Base-by-base conservation (phyloP, 2,888 invertebrate species). In the Eristalis intricaria region DNA sequence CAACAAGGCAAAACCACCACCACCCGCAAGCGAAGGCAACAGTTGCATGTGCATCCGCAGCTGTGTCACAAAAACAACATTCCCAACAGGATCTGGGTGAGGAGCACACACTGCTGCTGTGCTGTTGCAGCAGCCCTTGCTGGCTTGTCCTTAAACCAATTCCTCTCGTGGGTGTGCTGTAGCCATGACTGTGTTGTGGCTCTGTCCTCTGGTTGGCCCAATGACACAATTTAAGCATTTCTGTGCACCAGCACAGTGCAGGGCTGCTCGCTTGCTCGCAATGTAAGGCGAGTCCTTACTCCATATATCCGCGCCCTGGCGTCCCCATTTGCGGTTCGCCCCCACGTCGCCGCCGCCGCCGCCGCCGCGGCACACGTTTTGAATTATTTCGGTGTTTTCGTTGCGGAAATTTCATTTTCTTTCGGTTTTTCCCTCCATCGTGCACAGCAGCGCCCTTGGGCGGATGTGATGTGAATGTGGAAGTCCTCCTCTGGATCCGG, bases 321-420 rank as follows among this genome's bases (percentile, higher is more conserved):
- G 11, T 11, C 69, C n/a, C 50, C 5, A 68, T 70, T 26, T 11
- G 50, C 29, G 11, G 19, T 40, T 75, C 65, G 13, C 43, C 13
- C 32, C 32, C 32, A 32, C 32, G 32, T 10, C 32, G 8, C 26
- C 35, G 10, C 32, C 32, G 8, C 26, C 35, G 10, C 13, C 7
- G 11, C 2, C 69, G 35, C 11, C 56, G 65, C 35, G 43, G 79
- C 63, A 75, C 43, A 23, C 43, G 73, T 56, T 40, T 68, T 35
- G 43, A 32, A 43, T 56, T 73, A 50, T 85, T 64, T 73, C 58
- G 35, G 32, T 43, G 60, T 73, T 81, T 85, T 70, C 74, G 74
- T 77, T 86, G 86, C 86, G 86, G 86, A 83, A 86, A 82, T 78
- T 86, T 78, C 64, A 83, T 82, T 82, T 86, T 82, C 82, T 68